Evolutionary conservation across 2,797 vertebrate species (phyloP).

Genomic region (Spinibarbus caldwelli): DNA sequence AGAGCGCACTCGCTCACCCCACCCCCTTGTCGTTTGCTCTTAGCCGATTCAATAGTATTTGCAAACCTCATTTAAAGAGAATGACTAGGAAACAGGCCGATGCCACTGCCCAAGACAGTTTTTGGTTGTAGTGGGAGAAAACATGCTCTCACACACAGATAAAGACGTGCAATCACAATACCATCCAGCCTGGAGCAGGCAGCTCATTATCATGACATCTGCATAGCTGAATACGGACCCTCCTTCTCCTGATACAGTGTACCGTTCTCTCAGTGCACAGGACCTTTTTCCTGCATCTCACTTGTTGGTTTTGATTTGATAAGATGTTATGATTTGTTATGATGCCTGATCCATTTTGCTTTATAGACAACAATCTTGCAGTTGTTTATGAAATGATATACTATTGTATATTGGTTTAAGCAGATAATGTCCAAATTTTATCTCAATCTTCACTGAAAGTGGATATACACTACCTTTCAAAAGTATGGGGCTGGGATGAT

Average conservation of each 20-base stretch:
- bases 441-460: not conserved
- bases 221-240: conserved; percentile 50
- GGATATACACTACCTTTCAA: not conserved
- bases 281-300: not conserved
- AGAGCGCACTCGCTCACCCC: conserved; percentile 41
- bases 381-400: not conserved
- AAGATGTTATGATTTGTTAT: not conserved
- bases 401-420: not conserved
- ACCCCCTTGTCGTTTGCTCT: conserved; percentile 49
- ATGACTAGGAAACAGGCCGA: conserved; percentile 34
- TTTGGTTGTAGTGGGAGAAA: conserved; percentile 42
- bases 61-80: conserved; percentile 48
- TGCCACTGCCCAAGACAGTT: not conserved
- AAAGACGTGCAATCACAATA: conserved; percentile 44
- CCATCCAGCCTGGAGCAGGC: conserved; percentile 29
- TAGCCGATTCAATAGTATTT: conserved; percentile 45
- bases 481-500: not conserved
- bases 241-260: conserved; percentile 30
- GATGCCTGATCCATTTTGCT: not conserved
- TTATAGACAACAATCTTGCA: not conserved
- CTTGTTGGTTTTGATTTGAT: conserved; percentile 1
- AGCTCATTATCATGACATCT: conserved; percentile 57
- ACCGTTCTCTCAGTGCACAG: not conserved
- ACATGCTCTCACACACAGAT: conserved; percentile 22
- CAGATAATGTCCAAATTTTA: not conserved